phyloP scores from a whole-genome alignment of 2,797 vertebrate genomes.

The Arremon brunneinucha region DNA sequence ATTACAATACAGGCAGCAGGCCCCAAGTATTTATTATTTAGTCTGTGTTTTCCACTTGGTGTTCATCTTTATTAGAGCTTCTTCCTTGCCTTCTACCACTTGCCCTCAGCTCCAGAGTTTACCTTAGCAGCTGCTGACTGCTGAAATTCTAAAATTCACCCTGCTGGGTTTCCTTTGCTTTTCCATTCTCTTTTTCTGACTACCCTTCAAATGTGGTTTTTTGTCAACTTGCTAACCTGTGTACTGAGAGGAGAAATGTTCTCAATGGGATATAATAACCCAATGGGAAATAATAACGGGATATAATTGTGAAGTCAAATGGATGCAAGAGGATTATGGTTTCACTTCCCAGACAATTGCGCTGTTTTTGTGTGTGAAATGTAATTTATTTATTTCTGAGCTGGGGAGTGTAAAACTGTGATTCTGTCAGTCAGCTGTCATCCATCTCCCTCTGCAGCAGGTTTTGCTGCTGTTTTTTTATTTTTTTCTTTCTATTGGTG shows the following conservation, averaged over 20 bases:
- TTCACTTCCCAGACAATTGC: background rate
- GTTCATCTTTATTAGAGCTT: background rate
- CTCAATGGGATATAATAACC: background rate
- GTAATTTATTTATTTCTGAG: background rate
- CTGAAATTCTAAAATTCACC: background rate
- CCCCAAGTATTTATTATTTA: background rate
- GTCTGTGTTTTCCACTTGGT: constrained; percentile 5
- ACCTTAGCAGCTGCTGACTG: background rate
- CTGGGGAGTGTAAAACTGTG: background rate
- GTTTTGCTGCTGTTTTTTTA: background rate
- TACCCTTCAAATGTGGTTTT: background rate
- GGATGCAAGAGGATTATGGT: background rate
- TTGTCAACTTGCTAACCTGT: background rate
- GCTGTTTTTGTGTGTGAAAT: background rate
- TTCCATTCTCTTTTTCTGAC: background rate
- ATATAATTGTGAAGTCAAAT: background rate
- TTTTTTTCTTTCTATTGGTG: background rate
- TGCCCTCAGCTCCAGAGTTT: background rate
- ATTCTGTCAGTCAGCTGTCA: background rate
- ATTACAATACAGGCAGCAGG: background rate
- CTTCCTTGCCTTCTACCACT: background rate
- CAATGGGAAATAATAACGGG: background rate
- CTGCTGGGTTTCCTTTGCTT: background rate
- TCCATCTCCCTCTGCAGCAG: background rate
- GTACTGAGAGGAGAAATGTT: background rate